Evolutionary conservation across 2,888 invertebrate species (phyloP).

Genomic region (Homarus gammarus): DNA sequence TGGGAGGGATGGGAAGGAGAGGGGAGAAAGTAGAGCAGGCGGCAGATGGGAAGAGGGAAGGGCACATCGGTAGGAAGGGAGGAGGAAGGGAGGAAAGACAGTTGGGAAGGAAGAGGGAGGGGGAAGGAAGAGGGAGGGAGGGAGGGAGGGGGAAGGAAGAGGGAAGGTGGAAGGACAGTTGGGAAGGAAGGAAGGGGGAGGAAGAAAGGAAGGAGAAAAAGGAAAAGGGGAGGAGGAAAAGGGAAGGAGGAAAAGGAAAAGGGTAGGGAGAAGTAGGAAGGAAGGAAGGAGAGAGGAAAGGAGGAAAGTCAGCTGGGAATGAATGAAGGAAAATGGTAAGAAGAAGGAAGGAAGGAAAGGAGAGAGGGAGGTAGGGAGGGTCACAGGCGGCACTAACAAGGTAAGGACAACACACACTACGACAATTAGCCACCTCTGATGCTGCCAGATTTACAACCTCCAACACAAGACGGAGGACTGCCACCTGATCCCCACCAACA

Average conservation of each 20-base stretch:
- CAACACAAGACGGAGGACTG: not conserved
- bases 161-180: not conserved
- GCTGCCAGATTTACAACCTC: not conserved
- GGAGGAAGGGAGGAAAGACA: too few relatives aligned
- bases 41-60: not conserved
- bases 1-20: too few relatives aligned
- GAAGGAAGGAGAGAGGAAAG: not conserved
- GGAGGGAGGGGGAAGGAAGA: not conserved
- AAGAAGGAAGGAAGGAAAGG: too few relatives aligned
- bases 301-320: not conserved
- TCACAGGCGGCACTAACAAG: not conserved
- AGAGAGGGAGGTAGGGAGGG: not conserved
- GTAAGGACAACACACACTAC: not conserved
- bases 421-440: not conserved
- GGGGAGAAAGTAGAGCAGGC: not conserved
- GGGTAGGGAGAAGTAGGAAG: not conserved
- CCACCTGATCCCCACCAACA: too few relatives aligned
- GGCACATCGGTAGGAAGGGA: not conserved
- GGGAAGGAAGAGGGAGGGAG: not conserved
- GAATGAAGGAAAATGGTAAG: too few relatives aligned
- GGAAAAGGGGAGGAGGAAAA: not conserved
- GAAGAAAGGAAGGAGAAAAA: not conserved
- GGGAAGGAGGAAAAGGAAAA: not conserved
- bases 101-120: constrained; percentile 2
- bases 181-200: not conserved